These are phyloP conservation scores for Sebastes fasciatus DNA, from an alignment of 2,113 vertebrate species.

Conservation along the genomic window DNA sequence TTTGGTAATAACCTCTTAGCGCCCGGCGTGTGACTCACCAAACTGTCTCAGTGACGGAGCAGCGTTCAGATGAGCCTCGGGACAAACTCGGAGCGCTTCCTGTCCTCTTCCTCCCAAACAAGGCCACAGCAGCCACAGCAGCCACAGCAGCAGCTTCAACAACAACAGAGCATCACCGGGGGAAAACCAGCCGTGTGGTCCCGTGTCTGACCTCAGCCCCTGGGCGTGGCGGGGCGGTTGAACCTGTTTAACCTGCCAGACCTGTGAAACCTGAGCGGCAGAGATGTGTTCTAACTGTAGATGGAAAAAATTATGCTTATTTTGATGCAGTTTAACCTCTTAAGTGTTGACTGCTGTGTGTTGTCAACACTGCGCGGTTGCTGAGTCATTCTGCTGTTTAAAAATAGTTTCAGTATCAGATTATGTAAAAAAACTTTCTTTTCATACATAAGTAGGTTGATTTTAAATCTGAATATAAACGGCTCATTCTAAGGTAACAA, in stretches of 20 bases:
- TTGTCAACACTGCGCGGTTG: not conserved
- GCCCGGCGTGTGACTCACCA: conserved; percentile 34
- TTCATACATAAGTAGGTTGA: not conserved
- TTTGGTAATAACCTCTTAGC: conserved; percentile 35
- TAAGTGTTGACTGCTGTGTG: not conserved
- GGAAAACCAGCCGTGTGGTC: not conserved
- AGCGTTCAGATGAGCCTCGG: conserved; percentile 13
- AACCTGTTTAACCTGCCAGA: conserved; percentile 16
- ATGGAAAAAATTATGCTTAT: conserved; percentile 4
- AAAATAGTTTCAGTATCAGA: not conserved
- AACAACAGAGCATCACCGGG: not conserved
- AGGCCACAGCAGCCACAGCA: not conserved
- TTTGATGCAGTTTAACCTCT: not conserved
- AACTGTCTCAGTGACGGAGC: not conserved
- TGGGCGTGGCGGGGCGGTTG: not conserved
- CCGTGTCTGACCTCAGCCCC: not conserved
- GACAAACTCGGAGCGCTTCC: conserved; percentile 7
- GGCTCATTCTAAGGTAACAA: no score
- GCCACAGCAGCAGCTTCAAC: no score
- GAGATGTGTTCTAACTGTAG: not conserved
- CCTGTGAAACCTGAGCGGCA: conserved; percentile 28
- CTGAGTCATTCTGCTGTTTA: not conserved
- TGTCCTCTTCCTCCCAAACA: conserved; percentile 16
- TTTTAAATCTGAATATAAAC: not conserved
- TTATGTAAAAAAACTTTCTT: not conserved